phyloP scores from a whole-genome alignment of 2,797 vertebrate genomes.

The Lagocephalus sceleratus region DNA sequence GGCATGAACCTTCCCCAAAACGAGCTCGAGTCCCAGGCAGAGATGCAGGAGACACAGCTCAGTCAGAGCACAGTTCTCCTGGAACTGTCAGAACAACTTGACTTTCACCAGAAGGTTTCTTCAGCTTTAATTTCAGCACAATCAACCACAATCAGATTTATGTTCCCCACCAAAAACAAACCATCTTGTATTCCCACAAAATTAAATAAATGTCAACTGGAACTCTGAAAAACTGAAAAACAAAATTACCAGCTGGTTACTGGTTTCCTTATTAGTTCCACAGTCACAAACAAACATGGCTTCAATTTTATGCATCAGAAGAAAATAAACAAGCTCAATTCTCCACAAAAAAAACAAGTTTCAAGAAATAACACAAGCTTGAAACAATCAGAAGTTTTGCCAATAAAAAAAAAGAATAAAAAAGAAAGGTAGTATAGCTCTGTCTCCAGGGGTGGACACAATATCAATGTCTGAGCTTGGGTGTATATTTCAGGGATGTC shows the following conservation, averaged over 20 bases:
- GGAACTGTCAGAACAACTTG: too few species aligned
- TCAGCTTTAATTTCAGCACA: background rate
- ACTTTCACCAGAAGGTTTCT: too few species aligned
- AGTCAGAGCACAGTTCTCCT: background rate
- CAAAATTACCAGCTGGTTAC: background rate
- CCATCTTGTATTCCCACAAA: background rate
- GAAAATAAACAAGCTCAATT: slow-evolving; percentile 3
- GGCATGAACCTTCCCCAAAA: background rate
- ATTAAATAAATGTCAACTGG: background rate
- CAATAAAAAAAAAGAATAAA: too few species aligned
- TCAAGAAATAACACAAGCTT: background rate
- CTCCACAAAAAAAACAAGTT: too few species aligned
- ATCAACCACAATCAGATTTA: too few species aligned
- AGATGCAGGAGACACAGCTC: background rate
- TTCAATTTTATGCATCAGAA: slow-evolving; percentile 4
- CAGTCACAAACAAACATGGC: background rate
- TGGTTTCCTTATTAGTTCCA: slow-evolving; percentile 2
- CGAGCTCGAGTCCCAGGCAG: slow-evolving; percentile 56
- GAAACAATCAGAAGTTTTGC: too few species aligned
- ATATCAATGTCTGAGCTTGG: too few species aligned
- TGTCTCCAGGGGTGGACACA: too few species aligned
- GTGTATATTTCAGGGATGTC: too few species aligned
- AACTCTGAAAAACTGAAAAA: slow-evolving; percentile 5
- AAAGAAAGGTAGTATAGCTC: too few species aligned
- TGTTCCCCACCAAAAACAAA: too few species aligned